Conservation (phyloP, 2,797 vertebrate species). For the Sebastes aleutianus region DNA sequence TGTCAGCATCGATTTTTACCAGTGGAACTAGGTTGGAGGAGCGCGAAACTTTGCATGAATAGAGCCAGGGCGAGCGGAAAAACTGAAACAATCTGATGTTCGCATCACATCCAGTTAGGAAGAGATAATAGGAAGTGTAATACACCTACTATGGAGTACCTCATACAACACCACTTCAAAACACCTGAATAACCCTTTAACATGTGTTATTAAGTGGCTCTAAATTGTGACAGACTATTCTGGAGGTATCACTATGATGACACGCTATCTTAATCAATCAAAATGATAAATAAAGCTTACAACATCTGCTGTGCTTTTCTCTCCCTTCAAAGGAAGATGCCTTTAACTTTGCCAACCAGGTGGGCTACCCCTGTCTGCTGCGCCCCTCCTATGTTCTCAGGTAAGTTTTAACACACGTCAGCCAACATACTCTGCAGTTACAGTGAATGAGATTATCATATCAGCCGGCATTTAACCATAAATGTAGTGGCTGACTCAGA, state of each 20-base stretch:
- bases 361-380: conserved; percentile 92
- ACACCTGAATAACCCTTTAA: background rate
- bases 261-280: background rate
- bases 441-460: background rate
- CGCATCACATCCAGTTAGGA: no score
- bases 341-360: conserved; percentile 86
- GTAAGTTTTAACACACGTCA: conserved; percentile 68
- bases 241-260: background rate
- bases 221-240: background rate
- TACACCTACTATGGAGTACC: no score
- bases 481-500: background rate
- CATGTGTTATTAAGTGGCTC: background rate
- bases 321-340: conserved; percentile 87
- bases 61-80: no score
- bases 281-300: background rate
- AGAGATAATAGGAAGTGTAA: no score
- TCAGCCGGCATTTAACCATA: background rate
- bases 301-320: background rate
- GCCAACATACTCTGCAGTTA: background rate
- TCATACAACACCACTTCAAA: no score
- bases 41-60: no score
- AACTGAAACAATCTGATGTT: no score
- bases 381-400: conserved; percentile 95
- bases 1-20: no score
- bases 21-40: no score